phyloP scores from a whole-genome alignment of 2,113 vertebrate species.

The Nothobranchius furzeri region DNA sequence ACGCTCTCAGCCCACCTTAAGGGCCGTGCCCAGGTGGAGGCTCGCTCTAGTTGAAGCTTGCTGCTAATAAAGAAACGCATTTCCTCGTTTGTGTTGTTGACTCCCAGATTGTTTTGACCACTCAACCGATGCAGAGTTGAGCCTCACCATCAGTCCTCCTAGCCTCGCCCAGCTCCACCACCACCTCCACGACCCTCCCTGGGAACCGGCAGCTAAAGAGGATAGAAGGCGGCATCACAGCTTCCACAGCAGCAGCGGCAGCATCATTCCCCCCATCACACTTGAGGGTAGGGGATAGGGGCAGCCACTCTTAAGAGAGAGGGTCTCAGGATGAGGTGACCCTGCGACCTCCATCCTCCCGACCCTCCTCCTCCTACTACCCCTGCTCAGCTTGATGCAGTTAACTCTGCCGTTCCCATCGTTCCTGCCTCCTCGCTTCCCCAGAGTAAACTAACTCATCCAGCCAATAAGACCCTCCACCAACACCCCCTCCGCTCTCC shows the following conservation, averaged over 20 bases:
- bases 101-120: constrained; percentile 99
- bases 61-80: constrained; percentile 81
- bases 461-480: constrained; percentile 53
- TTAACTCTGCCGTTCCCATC: constrained; percentile 49
- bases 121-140: constrained; percentile 93
- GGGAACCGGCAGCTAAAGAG: constrained; percentile 88
- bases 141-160: constrained; percentile 89
- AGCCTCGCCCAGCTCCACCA: constrained; percentile 78
- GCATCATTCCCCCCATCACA: constrained; percentile 90
- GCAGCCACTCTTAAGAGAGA: constrained; percentile 82
- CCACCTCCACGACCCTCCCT: constrained; percentile 75
- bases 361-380: constrained; percentile 68
- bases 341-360: constrained; percentile 50
- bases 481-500: constrained; percentile 38
- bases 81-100: constrained; percentile 91
- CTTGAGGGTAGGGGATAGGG: constrained; percentile 97
- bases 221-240: constrained; percentile 88
- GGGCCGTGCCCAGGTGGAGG: constrained; percentile 37
- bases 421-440: constrained; percentile 66
- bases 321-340: constrained; percentile 83
- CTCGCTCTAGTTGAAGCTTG: constrained; percentile 23
- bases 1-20: constrained; percentile 2
- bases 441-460: constrained; percentile 70
- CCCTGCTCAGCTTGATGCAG: constrained; percentile 57
- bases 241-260: constrained; percentile 69